phyloP scores from a whole-genome alignment of 1,140 invertebrate genomes.

The Panulirus ornatus region DNA sequence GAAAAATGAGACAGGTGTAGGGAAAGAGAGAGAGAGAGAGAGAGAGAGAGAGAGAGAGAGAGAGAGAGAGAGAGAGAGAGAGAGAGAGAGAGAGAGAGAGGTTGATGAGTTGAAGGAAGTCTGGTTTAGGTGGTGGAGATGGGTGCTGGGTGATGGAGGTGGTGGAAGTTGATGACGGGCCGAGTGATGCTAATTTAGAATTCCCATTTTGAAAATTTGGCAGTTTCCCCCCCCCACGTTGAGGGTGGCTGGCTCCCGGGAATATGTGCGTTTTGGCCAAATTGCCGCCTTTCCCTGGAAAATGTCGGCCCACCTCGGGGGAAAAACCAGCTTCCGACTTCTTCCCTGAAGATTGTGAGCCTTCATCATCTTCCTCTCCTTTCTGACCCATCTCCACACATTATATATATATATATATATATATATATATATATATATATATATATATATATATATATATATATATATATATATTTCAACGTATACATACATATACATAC shows the following conservation, averaged over 20 bases:
- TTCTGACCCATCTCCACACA: no score
- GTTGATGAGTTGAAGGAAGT: background rate
- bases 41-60: background rate
- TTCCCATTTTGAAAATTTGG: background rate
- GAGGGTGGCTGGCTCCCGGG: background rate
- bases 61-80: background rate
- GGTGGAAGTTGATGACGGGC: background rate
- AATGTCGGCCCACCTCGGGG: background rate
- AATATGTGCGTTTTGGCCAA: background rate
- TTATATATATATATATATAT: background rate
- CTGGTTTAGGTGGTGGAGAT: background rate
- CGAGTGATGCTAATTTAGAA: constrained; percentile 8
- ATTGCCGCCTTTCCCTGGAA: background rate
- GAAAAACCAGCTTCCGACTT: background rate
- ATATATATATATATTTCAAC: constrained; percentile 6
- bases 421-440: background rate
- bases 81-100: background rate
- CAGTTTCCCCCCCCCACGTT: background rate
- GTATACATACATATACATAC: background rate
- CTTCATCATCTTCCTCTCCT: background rate
- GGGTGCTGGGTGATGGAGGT: background rate
- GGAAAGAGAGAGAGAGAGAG: background rate
- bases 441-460: constrained; percentile 9
- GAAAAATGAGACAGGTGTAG: background rate
- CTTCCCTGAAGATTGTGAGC: background rate